Evolutionary conservation across 2,888 invertebrate species (phyloP).

Genomic region (Meiosimyza platycephala): DNA sequence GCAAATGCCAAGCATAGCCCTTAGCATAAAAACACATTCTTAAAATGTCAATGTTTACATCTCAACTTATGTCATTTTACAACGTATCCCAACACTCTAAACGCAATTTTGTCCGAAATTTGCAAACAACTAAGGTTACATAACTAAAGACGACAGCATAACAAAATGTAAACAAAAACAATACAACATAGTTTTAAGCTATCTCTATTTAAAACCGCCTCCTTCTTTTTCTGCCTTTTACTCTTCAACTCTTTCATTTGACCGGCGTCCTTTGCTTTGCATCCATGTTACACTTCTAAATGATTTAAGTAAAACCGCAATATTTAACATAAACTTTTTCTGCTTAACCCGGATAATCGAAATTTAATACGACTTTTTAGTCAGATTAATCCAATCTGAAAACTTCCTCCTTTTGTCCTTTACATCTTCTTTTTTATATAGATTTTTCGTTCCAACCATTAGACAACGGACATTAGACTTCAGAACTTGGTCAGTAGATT

Average conservation of each 20-base stretch:
- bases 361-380: constrained; percentile 8
- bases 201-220: neutral
- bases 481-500: neutral
- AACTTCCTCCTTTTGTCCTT: neutral
- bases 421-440: neutral
- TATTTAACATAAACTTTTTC: constrained; percentile 2
- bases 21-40: too few species aligned
- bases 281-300: too few species aligned
- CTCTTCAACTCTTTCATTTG: neutral
- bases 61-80: too few species aligned
- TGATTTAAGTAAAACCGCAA: neutral
- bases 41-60: too few species aligned
- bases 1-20: too few species aligned
- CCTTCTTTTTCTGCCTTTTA: neutral
- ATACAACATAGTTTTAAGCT: neutral
- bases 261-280: too few species aligned
- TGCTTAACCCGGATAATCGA: neutral
- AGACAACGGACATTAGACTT: neutral
- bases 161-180: constrained; percentile 1
- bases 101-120: too few species aligned
- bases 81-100: too few species aligned
- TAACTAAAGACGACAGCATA: neutral
- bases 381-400: neutral
- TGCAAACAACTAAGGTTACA: too few species aligned
- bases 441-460: neutral